These are phyloP conservation scores for Melieria omissa DNA, from an alignment of 2,888 invertebrate genomes.

Conservation along the genomic window DNA sequence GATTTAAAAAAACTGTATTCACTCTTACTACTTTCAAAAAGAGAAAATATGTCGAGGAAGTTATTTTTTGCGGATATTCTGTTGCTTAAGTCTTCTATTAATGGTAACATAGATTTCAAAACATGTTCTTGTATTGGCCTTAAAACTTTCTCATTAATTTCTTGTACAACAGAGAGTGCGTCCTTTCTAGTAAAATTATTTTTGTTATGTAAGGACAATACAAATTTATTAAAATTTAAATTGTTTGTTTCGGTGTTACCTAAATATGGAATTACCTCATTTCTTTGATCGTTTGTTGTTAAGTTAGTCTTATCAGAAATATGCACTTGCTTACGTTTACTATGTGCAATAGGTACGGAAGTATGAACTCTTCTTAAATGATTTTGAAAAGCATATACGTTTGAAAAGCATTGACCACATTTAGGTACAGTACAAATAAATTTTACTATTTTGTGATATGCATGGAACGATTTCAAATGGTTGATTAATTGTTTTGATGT, in stretches of 20 bases:
- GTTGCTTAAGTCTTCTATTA: conserved; percentile 17
- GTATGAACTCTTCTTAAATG: conserved; percentile 21
- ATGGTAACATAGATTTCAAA: conserved; percentile 7
- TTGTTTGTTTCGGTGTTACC: neutral
- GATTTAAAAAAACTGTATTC: too few relatives aligned
- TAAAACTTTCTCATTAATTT: conserved; percentile 1
- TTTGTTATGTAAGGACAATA: conserved; percentile 32
- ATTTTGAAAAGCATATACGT: conserved; percentile 11
- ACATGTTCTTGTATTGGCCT: conserved; percentile 14
- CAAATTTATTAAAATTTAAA: conserved; percentile 19
- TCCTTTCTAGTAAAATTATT: conserved; percentile 35
- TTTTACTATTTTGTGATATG: neutral
- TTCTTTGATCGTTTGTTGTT: conserved; percentile 10
- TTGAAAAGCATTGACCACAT: conserved; percentile 17
- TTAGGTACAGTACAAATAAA: conserved; percentile 7
- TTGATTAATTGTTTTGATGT: neutral
- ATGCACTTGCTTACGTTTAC: neutral
- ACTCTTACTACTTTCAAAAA: too few relatives aligned
- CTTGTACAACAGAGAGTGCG: conserved; percentile 11
- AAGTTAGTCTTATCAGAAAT: neutral
- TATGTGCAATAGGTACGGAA: neutral
- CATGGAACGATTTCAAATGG: conserved; percentile 15
- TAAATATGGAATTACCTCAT: neutral
- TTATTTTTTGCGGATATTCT: conserved; percentile 27
- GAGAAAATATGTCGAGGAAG: conserved; percentile 23